A percentile compares a stretch with the other conserved stretches of the same genome.
phyloP scores from a whole-genome alignment of 2,113 vertebrate genomes.

The Mionectes macconnelli region DNA sequence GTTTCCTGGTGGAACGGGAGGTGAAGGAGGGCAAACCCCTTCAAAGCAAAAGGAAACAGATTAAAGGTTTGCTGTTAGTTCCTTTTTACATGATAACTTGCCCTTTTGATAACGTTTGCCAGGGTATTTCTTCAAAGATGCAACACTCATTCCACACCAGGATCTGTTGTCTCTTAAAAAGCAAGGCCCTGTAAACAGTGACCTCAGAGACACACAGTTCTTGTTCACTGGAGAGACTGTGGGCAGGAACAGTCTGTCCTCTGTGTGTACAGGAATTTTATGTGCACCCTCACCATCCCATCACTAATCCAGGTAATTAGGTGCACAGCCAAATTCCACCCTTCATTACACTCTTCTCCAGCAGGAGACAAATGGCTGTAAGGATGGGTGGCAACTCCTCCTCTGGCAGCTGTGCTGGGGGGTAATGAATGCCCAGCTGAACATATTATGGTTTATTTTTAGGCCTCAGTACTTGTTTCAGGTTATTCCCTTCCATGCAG shows the following conservation, averaged over 20 bases:
- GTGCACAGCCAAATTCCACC: background rate
- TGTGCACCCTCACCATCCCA: background rate
- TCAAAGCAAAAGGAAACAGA: background rate
- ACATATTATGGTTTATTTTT: background rate
- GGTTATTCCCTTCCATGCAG: background rate
- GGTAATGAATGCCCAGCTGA: background rate
- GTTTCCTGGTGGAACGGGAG: background rate
- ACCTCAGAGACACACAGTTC: background rate
- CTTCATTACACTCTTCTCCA: background rate
- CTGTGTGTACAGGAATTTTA: background rate
- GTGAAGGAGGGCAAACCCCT: background rate
- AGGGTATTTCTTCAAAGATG: background rate
- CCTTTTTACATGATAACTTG: background rate
- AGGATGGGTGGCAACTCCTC: background rate
- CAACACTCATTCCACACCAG: background rate
- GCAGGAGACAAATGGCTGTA: background rate
- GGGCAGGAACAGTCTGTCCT: background rate
- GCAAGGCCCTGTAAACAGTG: background rate
- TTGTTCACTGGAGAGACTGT: background rate
- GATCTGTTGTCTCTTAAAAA: background rate
- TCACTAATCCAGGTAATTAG: slow-evolving; percentile 28
- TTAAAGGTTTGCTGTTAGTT: background rate
- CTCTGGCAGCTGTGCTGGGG: background rate
- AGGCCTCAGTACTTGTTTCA: background rate
- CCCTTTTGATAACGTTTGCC: background rate